Percentiles rank a stretch among this genome's conserved stretches.
phyloP scores from a whole-genome alignment of 2,888 invertebrate genomes.

The Macaria notata region DNA sequence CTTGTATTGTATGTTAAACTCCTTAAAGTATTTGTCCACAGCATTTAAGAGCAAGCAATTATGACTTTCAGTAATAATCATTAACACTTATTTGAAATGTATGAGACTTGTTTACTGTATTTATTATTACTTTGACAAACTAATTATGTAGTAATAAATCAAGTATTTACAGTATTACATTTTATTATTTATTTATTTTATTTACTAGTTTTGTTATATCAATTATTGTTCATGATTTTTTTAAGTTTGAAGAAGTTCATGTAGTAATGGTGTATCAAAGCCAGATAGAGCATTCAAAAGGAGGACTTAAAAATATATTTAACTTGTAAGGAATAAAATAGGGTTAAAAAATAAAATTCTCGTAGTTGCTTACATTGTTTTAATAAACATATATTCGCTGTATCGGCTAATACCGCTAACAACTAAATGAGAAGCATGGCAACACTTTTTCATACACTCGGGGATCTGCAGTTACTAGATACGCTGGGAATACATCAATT shows the following conservation, averaged over 20 bases:
- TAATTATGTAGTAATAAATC: slow-evolving; percentile 46
- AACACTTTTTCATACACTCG: slow-evolving; percentile 34
- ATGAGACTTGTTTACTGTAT: no score
- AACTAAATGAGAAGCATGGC: slow-evolving; percentile 57
- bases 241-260: no score
- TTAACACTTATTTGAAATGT: no score
- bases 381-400: slow-evolving; percentile 52
- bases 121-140: no score
- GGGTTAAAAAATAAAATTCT: slow-evolving; percentile 23
- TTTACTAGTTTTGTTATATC: no score
- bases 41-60: slow-evolving; percentile 3
- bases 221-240: no score
- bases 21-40: slow-evolving; percentile 2
- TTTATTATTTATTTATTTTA: neutral
- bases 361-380: slow-evolving; percentile 51
- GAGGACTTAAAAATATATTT: no score
- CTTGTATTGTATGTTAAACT: no score
- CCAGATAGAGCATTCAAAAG: no score
- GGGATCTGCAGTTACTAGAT: slow-evolving; percentile 9
- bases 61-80: no score
- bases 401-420: slow-evolving; percentile 49
- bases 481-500: slow-evolving; percentile 11
- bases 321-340: no score
- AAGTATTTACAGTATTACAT: slow-evolving; percentile 35
- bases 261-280: no score